Conservation (phyloP, 2,797 vertebrate genomes). For the Eurystomus glaucurus region DNA sequence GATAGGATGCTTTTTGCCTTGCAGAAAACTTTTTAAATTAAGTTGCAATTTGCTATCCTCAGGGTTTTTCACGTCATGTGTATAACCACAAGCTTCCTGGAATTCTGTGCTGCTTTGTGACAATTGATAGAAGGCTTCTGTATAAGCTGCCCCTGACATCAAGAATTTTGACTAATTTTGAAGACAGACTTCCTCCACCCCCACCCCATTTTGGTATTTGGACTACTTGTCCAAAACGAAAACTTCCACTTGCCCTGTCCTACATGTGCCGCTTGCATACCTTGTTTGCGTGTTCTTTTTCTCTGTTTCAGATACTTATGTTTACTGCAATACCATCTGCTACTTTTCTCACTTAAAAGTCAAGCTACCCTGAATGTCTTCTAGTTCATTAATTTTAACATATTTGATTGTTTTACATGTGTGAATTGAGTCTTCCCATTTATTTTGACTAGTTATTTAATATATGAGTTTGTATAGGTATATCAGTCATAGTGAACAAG, state of each 20-base stretch:
- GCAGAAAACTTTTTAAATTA: neutral
- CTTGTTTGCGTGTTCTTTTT: neutral
- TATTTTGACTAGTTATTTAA: neutral
- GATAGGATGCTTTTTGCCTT: neutral
- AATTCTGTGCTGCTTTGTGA: neutral
- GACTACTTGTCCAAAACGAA: neutral
- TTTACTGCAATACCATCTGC: neutral
- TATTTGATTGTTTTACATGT: neutral
- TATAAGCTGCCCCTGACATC: neutral
- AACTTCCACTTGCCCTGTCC: neutral
- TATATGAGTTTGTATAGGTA: neutral
- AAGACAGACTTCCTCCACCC: rapidly evolving
- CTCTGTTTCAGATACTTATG: neutral
- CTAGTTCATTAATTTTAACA: neutral
- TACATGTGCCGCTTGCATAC: neutral
- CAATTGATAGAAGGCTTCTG: neutral
- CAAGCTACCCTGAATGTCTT: neutral
- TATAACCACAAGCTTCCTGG: neutral
- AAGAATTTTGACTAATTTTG: neutral
- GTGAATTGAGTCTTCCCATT: neutral
- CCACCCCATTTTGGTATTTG: neutral
- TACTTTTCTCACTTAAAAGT: neutral
- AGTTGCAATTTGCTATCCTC: neutral
- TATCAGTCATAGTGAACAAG: neutral
- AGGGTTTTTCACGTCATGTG: neutral